Base-by-base conservation (phyloP, 2,797 vertebrate species). In the Cynodonichthys magdalenae region DNA sequence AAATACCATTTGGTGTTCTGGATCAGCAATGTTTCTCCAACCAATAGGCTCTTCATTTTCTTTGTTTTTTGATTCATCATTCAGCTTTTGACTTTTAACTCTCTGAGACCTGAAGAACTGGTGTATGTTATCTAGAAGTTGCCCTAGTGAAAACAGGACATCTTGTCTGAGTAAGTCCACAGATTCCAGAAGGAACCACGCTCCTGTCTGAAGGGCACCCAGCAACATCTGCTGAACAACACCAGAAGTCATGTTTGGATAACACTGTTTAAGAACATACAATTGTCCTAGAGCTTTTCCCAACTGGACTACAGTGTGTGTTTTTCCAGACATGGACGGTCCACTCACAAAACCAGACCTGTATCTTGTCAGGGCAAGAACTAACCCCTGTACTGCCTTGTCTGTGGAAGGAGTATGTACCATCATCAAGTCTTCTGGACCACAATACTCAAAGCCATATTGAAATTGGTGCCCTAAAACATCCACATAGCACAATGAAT, bases 361-460 rank as follows among this genome's bases (percentile, higher is more conserved):
- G 70, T 92, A 95, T 58, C 86, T 93, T 15, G 90, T 83, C 18
- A 96, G 60, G 18, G 95, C 94, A 60, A 96, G 42, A 1, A 97
- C 65, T 31, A 96, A 80, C 10, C 94, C 92, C 42, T 96, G 74
- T 41, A 78, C 74, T 1, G 91, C 90, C 50, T 88, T 81, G 9
- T 96, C 95, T 47, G 94, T 92, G 58, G 89, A 83, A 3, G 92
- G 86, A 31, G 81, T 92, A 19, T 92, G 90, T 11, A 92, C 83
- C 60, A 92, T 88, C 17, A 73, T 54, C 69, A 80, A 91, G 31
- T 87, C 71, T 54, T 90, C 83, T 56, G 94, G 91, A 24, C 95
- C 94, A 69, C 89, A 71, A 74, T 96, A 96, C 73, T 97, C 96
- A 69, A 93, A 93, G 56, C 89, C 92, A 57, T 97, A 96, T 2